phyloP scores from a whole-genome alignment of 30 jellyfish, hydroid and myxozoan genomes.

The Nemopilema nomurai region DNA sequence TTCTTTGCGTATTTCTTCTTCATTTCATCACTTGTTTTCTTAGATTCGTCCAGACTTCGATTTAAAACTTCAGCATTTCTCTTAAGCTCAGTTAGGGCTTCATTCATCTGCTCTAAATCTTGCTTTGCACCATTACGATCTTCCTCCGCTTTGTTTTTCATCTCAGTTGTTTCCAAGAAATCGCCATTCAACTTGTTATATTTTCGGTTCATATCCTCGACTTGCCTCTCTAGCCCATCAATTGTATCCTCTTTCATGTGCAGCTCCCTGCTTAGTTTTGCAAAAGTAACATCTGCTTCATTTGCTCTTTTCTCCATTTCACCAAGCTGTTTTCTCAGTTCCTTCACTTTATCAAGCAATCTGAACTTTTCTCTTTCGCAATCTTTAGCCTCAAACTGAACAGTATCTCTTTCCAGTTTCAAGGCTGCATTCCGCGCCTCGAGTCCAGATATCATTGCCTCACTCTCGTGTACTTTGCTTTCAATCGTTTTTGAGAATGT shows the following conservation, averaged over 20 bases:
- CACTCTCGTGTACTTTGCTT: background rate
- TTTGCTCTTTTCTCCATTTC: background rate
- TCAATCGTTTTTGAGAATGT: background rate
- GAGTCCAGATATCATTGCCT: background rate
- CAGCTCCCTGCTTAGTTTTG: background rate
- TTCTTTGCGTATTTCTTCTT: slow-evolving; percentile 2
- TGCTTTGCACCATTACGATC: background rate
- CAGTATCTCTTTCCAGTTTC: background rate
- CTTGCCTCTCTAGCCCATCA: background rate
- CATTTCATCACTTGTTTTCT: background rate
- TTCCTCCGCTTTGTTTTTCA: background rate
- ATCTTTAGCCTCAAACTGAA: slow-evolving; percentile 1
- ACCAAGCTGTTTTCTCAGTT: background rate
- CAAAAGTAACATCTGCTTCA: background rate
- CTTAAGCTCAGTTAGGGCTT: background rate
- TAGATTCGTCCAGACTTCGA: background rate
- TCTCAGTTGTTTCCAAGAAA: background rate
- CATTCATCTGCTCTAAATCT: background rate
- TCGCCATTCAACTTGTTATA: background rate
- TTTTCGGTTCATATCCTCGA: background rate
- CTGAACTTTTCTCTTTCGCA: background rate
- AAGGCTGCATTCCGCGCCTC: background rate
- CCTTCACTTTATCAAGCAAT: background rate
- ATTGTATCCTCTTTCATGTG: background rate
- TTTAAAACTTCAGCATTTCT: background rate